Base-by-base conservation (phyloP, 35 echinoderm and acorn worm genomes). In the Amphiura filiformis region DNA sequence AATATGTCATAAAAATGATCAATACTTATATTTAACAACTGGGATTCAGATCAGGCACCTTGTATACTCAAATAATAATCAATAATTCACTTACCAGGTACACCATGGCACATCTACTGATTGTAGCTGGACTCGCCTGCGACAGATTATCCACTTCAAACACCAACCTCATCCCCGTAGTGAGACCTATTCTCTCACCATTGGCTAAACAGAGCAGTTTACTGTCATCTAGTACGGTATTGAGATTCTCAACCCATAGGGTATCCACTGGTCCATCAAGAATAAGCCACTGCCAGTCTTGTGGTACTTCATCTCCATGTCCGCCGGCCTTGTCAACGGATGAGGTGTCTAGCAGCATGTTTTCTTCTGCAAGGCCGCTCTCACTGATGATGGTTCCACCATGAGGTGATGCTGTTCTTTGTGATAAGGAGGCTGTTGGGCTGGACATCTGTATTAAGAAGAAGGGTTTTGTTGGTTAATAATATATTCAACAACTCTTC, bases 61-160 rank as follows among this genome's bases (percentile, higher is more conserved):
- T n/a, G n/a, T n/a, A n/a, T n/a, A n/a, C n/a, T n/a, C n/a, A n/a
- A n/a, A n/a, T n/a, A n/a, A n/a, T n/a, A n/a, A n/a, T n/a, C n/a
- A n/a, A 1, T 42, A 57, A 23, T 38, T 14, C 32, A 90, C 88
- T 90, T 56, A 98, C 96, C 92, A 98, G 81, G 56, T 98, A 98
- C 13, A 98, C 93, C 96, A 98, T 98, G 23, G 96, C 96, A 90
- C 96, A 98, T 90, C 96, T 91, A 89, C 96, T 98, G 76, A 98
- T 98, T 37, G 96, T 98, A 78, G 96, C 96, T 23, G 96, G 96
- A 82, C 96, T 98, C 56, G 96, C 96, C 79, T 98, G 96, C 1
- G 96, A 94, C 5, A 98, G 84, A 38, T 98, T 98, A 82, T 98
- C 96, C 41, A 98, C 96, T 80, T 98, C 96, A 92, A 98, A 98